Percentiles rank a stretch among this genome's conserved stretches.
Evolutionary conservation across 2,888 invertebrate species (phyloP).

Genomic region (Willowsia nigromaculata): DNA sequence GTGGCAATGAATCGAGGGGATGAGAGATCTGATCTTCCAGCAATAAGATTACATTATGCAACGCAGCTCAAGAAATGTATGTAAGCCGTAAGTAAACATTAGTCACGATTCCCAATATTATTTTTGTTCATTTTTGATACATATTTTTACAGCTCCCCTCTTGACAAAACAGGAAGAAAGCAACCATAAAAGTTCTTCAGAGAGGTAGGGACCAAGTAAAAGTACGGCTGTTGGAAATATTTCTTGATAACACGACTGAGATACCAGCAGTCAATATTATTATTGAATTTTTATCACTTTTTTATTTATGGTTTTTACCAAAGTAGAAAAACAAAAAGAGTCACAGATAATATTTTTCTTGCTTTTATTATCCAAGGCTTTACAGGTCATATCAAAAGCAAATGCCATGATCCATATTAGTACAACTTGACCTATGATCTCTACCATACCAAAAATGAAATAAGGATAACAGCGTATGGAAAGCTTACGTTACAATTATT

Average conservation of each 20-base stretch:
- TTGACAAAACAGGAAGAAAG: conserved; percentile 15
- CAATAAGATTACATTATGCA: neutral
- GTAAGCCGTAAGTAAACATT: neutral
- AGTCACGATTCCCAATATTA: neutral
- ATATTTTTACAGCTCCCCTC: neutral
- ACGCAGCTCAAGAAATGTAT: neutral
- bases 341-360: neutral
- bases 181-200: conserved; percentile 10
- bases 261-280: neutral
- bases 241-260: neutral
- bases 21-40: neutral
- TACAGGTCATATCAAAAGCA: neutral
- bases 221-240: neutral
- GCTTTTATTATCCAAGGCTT: neutral
- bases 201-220: no score
- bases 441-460: no score
- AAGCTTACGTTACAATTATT: no score
- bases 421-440: neutral
- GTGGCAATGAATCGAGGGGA: neutral
- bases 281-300: neutral
- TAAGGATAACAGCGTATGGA: no score
- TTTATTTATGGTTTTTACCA: conserved; percentile 22
- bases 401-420: neutral
- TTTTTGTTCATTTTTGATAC: neutral
- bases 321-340: neutral